Evolutionary conservation across 2,113 vertebrate genomes (phyloP).

Genomic region (Picathartes gymnocephalus): DNA sequence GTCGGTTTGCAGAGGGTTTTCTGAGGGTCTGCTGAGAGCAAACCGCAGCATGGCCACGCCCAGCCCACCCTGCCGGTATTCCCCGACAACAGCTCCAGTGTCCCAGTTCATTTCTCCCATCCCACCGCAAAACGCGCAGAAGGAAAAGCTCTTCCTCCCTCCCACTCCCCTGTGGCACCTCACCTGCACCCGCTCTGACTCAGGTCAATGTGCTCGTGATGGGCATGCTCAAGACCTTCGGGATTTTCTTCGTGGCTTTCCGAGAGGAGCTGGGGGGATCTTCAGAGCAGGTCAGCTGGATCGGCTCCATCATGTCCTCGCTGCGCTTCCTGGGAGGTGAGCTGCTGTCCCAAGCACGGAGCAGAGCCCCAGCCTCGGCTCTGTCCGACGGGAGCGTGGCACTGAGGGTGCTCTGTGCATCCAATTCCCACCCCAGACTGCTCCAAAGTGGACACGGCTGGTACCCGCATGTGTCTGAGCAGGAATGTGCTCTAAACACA

Average conservation of each 20-base stretch:
- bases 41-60: fast-evolving
- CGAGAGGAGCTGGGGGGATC: slow-evolving; percentile 88
- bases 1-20: not conserved
- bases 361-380: fast-evolving
- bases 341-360: fast-evolving
- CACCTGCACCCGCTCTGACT: not conserved
- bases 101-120: not conserved
- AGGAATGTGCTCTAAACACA: fast-evolving
- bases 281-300: slow-evolving; percentile 87
- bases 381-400: fast-evolving
- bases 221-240: slow-evolving; percentile 88
- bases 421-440: not conserved
- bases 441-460: fast-evolving
- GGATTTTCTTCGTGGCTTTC: slow-evolving; percentile 92
- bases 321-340: slow-evolving; percentile 87
- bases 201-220: slow-evolving; percentile 91
- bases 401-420: fast-evolving
- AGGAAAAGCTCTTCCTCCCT: not conserved
- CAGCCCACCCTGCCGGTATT: not conserved
- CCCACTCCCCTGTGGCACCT: not conserved
- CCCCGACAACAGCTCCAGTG: fast-evolving
- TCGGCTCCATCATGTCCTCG: slow-evolving; percentile 92
- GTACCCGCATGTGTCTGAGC: fast-evolving
- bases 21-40: not conserved
- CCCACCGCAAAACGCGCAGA: not conserved